Evolutionary conservation across 2,888 invertebrate species (phyloP), one percentile per base, ranked within the genome.

Genomic region (Cryptophagus acutangulus): DNA sequence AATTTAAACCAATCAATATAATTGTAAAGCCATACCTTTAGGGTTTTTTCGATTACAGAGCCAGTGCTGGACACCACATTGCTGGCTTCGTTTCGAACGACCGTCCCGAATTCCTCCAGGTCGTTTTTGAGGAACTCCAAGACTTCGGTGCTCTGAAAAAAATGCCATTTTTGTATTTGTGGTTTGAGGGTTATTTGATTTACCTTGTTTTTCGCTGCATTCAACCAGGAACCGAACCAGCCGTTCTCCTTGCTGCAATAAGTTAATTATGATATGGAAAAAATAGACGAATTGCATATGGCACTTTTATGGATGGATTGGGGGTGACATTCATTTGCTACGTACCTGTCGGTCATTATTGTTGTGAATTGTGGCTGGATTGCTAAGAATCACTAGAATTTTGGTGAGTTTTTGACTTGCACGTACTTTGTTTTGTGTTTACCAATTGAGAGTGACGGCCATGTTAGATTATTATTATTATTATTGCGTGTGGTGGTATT

Each of bases 111-210:
- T 66, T 86, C 86, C 58, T 81, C 82, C 51, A 86, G 67, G 64
- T 86, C 86, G 57, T 82, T 81, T 63, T 82, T 84, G 48, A 86
- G 84, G 73, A 84, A 84, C 43, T 84, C 82, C 54, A 82, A 74
- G 2, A 85, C 84, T 63, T 83, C 83, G 1, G 78, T 78, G 34
- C 84, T 83, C 83, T 84, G 67, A 1, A 55, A 48, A 36, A 47
- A 30, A 24, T 37, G 28, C 1, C 9, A 26, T 26, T 26, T 12
- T n/a, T 26, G n/a, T 13, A 26, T 26, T 26, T 6, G 4, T n/a
- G n/a, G 3, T 3, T 31, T 31, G 3, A 10, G 31, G 3, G 31
- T 31, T 15, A 15, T 2, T 31, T 4, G 13, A 13, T 36, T 51
- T 54, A 70, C 67, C 62, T 69, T 71, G 48, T 66, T 65, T 57